Percentiles rank a stretch among this genome's conserved stretches.
Evolutionary conservation across 2,797 vertebrate genomes (phyloP).

Genomic region (Tamandua tetradactyla): DNA sequence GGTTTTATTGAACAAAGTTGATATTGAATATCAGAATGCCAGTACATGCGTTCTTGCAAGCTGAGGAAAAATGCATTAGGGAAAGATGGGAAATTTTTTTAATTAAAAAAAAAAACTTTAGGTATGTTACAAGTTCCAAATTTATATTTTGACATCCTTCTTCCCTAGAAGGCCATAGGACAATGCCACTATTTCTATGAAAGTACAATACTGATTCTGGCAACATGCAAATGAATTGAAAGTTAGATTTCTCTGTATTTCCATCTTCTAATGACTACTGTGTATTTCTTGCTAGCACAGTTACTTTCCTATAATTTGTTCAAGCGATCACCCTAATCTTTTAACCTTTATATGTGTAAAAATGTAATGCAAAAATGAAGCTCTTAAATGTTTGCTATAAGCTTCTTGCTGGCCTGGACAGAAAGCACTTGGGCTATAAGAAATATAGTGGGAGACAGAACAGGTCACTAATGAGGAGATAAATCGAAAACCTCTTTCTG

Average conservation of each 20-base stretch:
- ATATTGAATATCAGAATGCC: background rate
- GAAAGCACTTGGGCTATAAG: slow-evolving; percentile 30
- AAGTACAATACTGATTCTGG: slow-evolving; percentile 30
- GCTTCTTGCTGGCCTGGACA: slow-evolving; percentile 24
- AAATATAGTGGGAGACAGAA: slow-evolving; percentile 25
- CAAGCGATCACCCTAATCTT: background rate
- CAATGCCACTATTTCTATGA: background rate
- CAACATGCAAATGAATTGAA: slow-evolving; percentile 27
- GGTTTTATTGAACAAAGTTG: background rate
- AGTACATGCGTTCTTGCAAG: slow-evolving; percentile 8
- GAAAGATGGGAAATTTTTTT: background rate
- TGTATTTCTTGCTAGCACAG: background rate
- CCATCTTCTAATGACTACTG: background rate
- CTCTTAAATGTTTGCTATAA: slow-evolving; percentile 37
- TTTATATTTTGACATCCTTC: slow-evolving; percentile 7
- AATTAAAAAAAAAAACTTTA: background rate
- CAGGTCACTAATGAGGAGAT: slow-evolving; percentile 52
- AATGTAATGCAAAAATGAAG: background rate
- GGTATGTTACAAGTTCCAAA: background rate
- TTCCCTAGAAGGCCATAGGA: background rate
- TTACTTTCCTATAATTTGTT: slow-evolving; percentile 13
- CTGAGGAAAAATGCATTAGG: background rate
- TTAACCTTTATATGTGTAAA: slow-evolving; percentile 39
- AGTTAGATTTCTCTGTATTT: background rate
- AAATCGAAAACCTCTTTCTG: slow-evolving; percentile 13